Percentiles rank a stretch among this genome's conserved stretches.
These are phyloP conservation scores for Drosophila gunungcola DNA, from an alignment of 1,140 invertebrate genomes.

Conservation along the genomic window DNA sequence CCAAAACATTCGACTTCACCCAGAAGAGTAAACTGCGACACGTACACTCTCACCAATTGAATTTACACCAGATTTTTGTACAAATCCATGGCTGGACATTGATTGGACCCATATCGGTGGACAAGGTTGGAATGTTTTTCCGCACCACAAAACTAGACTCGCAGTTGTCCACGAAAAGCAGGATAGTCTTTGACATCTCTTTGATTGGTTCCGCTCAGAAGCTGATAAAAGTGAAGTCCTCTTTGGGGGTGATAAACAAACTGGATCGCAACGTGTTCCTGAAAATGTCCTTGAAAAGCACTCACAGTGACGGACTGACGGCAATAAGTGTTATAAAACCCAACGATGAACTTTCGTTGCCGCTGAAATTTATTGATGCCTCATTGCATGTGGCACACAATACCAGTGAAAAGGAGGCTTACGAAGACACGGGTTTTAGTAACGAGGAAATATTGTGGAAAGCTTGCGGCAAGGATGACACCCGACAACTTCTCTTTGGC, in stretches of 20 bases:
- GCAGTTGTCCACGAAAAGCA: constrained; percentile 86
- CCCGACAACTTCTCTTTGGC: constrained; percentile 56
- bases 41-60: constrained; percentile 91
- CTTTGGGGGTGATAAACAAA: constrained; percentile 92
- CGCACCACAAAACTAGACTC: constrained; percentile 89
- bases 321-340: constrained; percentile 52
- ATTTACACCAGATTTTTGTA: constrained; percentile 94
- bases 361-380: constrained; percentile 79
- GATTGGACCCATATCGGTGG: constrained; percentile 95
- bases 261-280: constrained; percentile 90
- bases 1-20: constrained; percentile 93
- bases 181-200: constrained; percentile 94
- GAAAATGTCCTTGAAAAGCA: constrained; percentile 87
- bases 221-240: constrained; percentile 97
- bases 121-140: constrained; percentile 97
- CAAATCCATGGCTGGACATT: constrained; percentile 95
- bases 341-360: constrained; percentile 73
- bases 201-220: constrained; percentile 97
- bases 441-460: constrained; percentile 69
- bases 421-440: constrained; percentile 66
- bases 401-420: constrained; percentile 20
- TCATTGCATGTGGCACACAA: constrained; percentile 65
- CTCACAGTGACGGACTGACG: constrained; percentile 42
- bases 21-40: constrained; percentile 90
- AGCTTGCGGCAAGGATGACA: constrained; percentile 39